These are phyloP conservation scores for Luffia ferchaultella DNA, from an alignment of 2,888 invertebrate species.

Conservation along the genomic window DNA sequence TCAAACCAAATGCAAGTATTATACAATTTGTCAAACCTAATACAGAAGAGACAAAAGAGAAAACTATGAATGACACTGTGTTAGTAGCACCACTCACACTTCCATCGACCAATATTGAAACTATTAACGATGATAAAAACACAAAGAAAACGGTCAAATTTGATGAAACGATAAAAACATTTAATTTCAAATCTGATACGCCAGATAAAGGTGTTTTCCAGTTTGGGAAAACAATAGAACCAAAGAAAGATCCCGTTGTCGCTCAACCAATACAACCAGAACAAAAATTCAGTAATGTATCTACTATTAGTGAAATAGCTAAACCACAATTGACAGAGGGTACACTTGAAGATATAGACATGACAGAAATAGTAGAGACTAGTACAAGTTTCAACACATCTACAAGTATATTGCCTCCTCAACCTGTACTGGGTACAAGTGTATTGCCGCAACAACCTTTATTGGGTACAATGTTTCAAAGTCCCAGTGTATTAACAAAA, in stretches of 20 bases:
- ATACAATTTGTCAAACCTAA: background rate
- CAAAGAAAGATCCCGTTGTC: background rate
- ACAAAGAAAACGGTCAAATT: background rate
- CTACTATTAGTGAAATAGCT: background rate
- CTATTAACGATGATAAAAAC: background rate
- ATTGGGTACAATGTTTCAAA: background rate
- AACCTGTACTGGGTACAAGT: background rate
- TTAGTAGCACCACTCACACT: background rate
- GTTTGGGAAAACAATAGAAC: background rate
- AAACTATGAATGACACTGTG: background rate
- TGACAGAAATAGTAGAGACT: constrained; percentile 16
- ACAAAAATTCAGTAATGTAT: background rate
- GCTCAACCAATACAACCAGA: background rate
- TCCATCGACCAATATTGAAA: background rate
- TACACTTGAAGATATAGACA: constrained; percentile 22
- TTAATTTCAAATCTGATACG: background rate
- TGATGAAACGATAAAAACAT: background rate
- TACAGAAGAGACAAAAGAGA: background rate
- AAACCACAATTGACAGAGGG: background rate
- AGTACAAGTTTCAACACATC: background rate
- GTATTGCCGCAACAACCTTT: background rate
- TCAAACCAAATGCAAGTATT: background rate
- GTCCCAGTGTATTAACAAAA: background rate
- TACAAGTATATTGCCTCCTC: background rate
- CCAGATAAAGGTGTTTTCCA: background rate